Evolutionary conservation across 2,113 vertebrate genomes (phyloP).

Genomic region (Ammodytes marinus): DNA sequence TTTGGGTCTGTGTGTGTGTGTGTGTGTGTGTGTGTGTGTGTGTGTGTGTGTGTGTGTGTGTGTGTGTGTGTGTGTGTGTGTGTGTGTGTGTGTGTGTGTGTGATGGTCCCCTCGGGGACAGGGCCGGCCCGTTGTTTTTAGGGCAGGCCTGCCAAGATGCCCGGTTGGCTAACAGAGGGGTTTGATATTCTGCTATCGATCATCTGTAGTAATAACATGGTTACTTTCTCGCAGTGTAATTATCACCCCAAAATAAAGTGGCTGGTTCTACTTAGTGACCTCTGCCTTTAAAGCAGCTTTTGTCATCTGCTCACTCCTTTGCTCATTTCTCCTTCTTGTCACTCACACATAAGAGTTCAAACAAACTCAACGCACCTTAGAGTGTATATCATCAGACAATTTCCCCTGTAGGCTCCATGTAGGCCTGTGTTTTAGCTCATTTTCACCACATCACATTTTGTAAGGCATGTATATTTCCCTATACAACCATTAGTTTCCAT

Average conservation of each 20-base stretch:
- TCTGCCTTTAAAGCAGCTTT: constrained; percentile 45
- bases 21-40: not conserved
- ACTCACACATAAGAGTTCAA: not conserved
- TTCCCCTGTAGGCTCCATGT: constrained; percentile 30
- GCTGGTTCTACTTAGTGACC: constrained; percentile 43
- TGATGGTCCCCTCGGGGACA: constrained; percentile 43
- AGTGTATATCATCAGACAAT: constrained; percentile 2
- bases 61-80: constrained; percentile 2
- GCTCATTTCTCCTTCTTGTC: constrained; percentile 8
- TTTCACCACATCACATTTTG: not conserved
- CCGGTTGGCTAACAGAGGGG: constrained; percentile 50
- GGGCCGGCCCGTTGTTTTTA: constrained; percentile 68
- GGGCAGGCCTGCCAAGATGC: constrained; percentile 59
- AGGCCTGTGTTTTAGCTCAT: not conserved
- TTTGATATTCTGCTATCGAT: constrained; percentile 82
- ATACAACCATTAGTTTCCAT: not conserved
- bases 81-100: constrained; percentile 33
- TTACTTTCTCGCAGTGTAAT: constrained; percentile 67
- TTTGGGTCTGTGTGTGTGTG: not conserved
- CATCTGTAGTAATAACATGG: constrained; percentile 81
- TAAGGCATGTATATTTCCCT: not conserved
- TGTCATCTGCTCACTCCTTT: constrained; percentile 39
- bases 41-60: not conserved
- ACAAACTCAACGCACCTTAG: constrained; percentile 25
- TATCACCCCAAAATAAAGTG: constrained; percentile 83